Conservation (phyloP, 2,113 vertebrate genomes). For the Rhynchomys soricoides region DNA sequence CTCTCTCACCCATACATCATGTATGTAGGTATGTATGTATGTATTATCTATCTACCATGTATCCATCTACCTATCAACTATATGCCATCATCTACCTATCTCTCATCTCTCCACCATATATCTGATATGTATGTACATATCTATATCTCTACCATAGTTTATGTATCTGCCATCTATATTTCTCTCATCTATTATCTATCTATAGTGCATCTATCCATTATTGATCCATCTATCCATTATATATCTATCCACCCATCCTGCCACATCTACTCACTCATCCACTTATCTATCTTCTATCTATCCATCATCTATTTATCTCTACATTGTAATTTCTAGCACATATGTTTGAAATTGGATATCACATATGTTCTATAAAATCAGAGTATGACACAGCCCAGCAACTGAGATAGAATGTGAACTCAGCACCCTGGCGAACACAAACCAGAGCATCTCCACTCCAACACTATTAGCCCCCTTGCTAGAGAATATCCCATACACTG, state of each 20-base stretch:
- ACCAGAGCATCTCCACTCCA: background rate
- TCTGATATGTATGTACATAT: background rate
- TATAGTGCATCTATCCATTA: background rate
- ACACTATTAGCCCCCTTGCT: background rate
- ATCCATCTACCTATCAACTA: too few relatives aligned
- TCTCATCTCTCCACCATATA: background rate
- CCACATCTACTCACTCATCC: background rate
- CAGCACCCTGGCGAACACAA: background rate
- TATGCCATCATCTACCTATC: too few relatives aligned
- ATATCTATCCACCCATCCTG: background rate
- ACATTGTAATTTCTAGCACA: background rate
- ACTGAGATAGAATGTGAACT: background rate
- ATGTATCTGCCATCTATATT: background rate
- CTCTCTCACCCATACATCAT: background rate
- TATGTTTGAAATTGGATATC: conserved; percentile 18
- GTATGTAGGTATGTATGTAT: background rate
- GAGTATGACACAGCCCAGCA: background rate
- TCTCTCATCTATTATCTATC: background rate
- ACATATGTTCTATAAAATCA: background rate
- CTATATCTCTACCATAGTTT: background rate
- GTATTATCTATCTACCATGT: background rate
- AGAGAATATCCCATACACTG: background rate
- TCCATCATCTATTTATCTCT: background rate
- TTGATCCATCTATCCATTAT: background rate
- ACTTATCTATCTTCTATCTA: background rate